phyloP scores from a whole-genome alignment of 2,797 vertebrate genomes.

The Ctenopoma kingsleyae region DNA sequence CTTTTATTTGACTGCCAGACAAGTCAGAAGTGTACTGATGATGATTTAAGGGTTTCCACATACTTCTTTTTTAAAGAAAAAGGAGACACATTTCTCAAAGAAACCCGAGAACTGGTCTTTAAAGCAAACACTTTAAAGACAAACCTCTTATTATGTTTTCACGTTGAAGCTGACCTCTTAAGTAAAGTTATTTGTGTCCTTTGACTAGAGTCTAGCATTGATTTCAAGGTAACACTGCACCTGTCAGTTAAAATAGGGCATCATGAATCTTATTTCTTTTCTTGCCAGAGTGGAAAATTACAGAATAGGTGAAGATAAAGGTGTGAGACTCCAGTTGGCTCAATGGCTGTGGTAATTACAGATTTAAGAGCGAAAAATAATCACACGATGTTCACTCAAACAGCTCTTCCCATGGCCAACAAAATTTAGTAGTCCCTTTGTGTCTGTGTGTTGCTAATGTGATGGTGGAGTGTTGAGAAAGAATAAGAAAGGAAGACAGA shows the following conservation, averaged over 20 bases:
- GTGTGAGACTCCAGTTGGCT: slow-evolving; percentile 34
- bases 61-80: slow-evolving; percentile 25
- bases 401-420: slow-evolving; percentile 32
- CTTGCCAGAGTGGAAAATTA: slow-evolving; percentile 16
- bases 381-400: slow-evolving; percentile 51
- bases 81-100: slow-evolving; percentile 41
- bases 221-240: slow-evolving; percentile 43
- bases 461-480: slow-evolving; percentile 46
- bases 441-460: slow-evolving; percentile 23
- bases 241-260: slow-evolving; percentile 56
- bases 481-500: slow-evolving; percentile 26
- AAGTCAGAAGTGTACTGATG: slow-evolving; percentile 24
- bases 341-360: slow-evolving; percentile 64
- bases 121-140: slow-evolving; percentile 27
- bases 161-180: slow-evolving; percentile 31
- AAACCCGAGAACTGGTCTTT: slow-evolving; percentile 38
- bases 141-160: slow-evolving; percentile 50
- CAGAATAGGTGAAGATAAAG: background rate
- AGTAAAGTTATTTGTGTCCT: slow-evolving; percentile 36
- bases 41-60: slow-evolving; percentile 51
- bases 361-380: slow-evolving; percentile 56
- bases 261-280: slow-evolving; percentile 29
- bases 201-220: slow-evolving; percentile 36
- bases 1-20: slow-evolving; percentile 36
- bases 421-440: slow-evolving; percentile 43